Percentiles rank a stretch among this genome's conserved stretches.
These are phyloP conservation scores for Stigmatopora nigra DNA, from an alignment of 2,113 vertebrate genomes.

Conservation along the genomic window DNA sequence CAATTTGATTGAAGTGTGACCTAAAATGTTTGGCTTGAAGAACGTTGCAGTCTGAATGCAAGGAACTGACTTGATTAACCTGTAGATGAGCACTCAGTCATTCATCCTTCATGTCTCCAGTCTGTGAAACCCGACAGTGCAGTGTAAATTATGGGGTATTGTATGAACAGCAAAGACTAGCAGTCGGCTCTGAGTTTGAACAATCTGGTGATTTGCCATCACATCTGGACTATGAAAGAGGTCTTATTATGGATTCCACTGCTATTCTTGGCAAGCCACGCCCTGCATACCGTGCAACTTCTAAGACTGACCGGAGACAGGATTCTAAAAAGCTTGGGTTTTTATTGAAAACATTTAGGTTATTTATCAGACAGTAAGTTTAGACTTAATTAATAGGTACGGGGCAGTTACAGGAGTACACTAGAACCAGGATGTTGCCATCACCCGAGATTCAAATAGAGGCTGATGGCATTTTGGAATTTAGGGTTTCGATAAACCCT, in stretches of 20 bases:
- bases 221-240: conserved; percentile 11
- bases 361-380: not conserved
- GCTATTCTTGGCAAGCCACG: conserved; percentile 11
- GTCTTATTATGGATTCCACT: conserved; percentile 6
- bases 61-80: not conserved
- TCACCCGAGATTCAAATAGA: not conserved
- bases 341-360: not conserved
- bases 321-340: not conserved
- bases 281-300: conserved; percentile 4
- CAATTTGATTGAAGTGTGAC: not conserved
- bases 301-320: not conserved
- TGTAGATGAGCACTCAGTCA: conserved; percentile 1
- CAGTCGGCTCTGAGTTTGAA: conserved; percentile 1
- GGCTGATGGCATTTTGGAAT: not conserved
- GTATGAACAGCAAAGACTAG: not conserved
- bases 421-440: not conserved
- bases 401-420: not conserved
- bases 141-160: conserved; percentile 4
- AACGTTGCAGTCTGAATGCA: not conserved
- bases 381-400: not conserved
- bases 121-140: not conserved
- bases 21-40: not conserved
- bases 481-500: not conserved
- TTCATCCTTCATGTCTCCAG: conserved; percentile 1
- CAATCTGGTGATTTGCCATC: conserved; percentile 8